Conservation (phyloP, 2,888 invertebrate species). For the Magallana nippona region DNA sequence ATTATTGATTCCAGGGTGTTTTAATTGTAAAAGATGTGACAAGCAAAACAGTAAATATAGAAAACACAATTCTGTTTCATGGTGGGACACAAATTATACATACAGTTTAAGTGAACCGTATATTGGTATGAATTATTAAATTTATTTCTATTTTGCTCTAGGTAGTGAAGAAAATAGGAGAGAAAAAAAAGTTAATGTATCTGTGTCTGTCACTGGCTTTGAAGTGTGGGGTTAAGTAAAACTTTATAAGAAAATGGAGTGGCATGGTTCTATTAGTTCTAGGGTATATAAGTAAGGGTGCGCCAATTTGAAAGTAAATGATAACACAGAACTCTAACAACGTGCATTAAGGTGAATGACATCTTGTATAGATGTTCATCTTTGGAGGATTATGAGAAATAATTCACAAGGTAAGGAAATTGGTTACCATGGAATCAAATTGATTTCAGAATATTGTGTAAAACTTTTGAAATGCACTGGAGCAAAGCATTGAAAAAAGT, state of each 20-base stretch:
- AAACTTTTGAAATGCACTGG: not conserved
- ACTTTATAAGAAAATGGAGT: not conserved
- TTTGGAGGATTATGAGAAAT: not conserved
- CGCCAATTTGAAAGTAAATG: not conserved
- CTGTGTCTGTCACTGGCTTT: not conserved
- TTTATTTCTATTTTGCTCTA: not conserved
- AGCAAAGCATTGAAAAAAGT: not conserved
- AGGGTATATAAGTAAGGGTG: not conserved
- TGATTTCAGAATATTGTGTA: not conserved
- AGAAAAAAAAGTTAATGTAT: not conserved
- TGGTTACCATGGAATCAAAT: not conserved
- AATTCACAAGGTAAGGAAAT: slow-evolving; percentile 15
- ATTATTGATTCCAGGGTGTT: slow-evolving; percentile 9
- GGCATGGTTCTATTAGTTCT: not conserved
- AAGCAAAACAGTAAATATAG: not conserved
- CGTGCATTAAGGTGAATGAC: no score
- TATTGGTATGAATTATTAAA: slow-evolving; percentile 12
- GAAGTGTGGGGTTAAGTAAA: not conserved
- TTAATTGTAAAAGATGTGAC: not conserved
- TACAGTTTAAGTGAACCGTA: not conserved
- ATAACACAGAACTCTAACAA: no score
- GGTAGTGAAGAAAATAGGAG: not conserved
- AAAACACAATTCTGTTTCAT: slow-evolving; percentile 5
- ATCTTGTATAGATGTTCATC: not conserved
- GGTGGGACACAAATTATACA: not conserved